These are phyloP conservation scores for Euzetes globulus DNA, from an alignment of 2,888 invertebrate genomes.

Conservation along the genomic window DNA sequence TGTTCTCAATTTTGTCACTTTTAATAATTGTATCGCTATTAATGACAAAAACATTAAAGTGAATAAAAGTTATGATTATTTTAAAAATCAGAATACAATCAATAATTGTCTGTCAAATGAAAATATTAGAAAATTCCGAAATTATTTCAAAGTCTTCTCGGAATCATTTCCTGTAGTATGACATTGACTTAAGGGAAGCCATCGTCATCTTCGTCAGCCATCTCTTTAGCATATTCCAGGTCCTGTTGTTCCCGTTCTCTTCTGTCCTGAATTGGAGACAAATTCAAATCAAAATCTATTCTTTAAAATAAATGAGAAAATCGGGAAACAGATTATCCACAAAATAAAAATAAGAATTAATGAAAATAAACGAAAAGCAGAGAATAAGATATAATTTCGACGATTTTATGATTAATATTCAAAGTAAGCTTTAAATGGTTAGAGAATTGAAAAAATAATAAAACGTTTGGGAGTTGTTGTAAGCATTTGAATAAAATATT, in stretches of 20 bases:
- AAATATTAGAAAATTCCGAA: neutral
- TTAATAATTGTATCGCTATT: too few species aligned
- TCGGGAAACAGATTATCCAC: neutral
- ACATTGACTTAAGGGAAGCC: constrained; percentile 37
- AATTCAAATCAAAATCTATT: too few species aligned
- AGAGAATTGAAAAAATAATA: neutral
- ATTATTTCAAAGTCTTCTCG: neutral
- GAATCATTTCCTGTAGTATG: neutral
- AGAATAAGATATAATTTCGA: neutral
- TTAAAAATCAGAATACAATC: neutral
- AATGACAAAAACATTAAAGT: too few species aligned
- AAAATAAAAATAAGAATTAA: neutral
- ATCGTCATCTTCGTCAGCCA: constrained; percentile 99
- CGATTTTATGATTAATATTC: neutral
- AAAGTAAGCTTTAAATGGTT: neutral
- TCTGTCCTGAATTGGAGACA: constrained; percentile 59
- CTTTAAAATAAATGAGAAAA: neutral
- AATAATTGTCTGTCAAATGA: neutral
- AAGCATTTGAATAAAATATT: constrained; percentile 20
- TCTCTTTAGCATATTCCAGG: constrained; percentile 96
- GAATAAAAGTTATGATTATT: neutral
- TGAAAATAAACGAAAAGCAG: neutral
- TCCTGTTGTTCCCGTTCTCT: constrained; percentile 95
- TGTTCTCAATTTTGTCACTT: neutral
- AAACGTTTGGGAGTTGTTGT: neutral